Evolutionary conservation across 2,797 vertebrate genomes (phyloP), one percentile per base, ranked within the genome.

Genomic region (Silurus aristotelis): DNA sequence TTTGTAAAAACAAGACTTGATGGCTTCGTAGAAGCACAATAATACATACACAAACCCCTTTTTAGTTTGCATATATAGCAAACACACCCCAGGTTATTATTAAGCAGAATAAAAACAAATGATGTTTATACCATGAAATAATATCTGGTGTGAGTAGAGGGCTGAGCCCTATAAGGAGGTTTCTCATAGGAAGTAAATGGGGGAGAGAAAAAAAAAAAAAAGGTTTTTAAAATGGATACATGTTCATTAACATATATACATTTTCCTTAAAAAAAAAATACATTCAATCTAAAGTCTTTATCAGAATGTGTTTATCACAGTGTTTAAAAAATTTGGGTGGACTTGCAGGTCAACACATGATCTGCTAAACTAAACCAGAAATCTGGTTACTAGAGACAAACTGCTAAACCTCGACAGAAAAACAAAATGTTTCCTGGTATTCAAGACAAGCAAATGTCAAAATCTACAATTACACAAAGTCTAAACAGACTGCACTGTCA

Each of bases 391-490:
- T 31, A 14, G 56, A 27, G 25, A 2, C 1, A 7, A 52, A 20
- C 63, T 22, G 80, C 38, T 56, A 63, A 14, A 78, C 43, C 8
- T 2, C 56, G 43, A 27, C 64, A 84, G 48, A 79, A 71, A 82
- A 46, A 79, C 13, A 38, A 75, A 15, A n/a, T 43, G 46, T 64
- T 70, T 61, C 46, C 68, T 46, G 31, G 22, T n/a, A 73, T 76
- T 38, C 43, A 17, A 17, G 46, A 48, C 19, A 72, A 20, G 1
- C 55, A 67, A 86, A 85, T 31, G 52, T 70, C 68, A 63, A 78
- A 85, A 60, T 75, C 76, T 87, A 43, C 82, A 67, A 58, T 80
- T 80, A 87, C 76, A 84, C 10, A 38, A 63, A 17, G 38, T 52
- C 60, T 20, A 76, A 20, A 27, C 71, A n/a, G 66, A 43, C 68